phyloP scores from a whole-genome alignment of 2,888 invertebrate species.

The Idaea biselata region DNA sequence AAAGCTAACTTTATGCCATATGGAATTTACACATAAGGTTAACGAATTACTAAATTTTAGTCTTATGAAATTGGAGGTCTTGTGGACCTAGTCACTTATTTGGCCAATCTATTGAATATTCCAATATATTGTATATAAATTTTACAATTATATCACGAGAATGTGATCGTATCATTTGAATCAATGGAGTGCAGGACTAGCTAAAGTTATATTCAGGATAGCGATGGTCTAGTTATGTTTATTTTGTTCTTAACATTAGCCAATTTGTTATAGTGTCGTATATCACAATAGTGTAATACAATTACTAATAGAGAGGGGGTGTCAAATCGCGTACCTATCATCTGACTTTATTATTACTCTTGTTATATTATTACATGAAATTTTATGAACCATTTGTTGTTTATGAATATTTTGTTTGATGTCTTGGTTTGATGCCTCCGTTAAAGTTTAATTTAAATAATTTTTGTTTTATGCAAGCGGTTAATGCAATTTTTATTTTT shows the following conservation, averaged over 20 bases:
- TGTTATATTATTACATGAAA: conserved; percentile 76
- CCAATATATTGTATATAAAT: conserved; percentile 79
- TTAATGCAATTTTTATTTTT: conserved; percentile 79
- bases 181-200: conserved; percentile 79
- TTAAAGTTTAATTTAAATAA: conserved; percentile 78
- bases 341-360: conserved; percentile 51
- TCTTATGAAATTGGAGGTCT: conserved; percentile 74
- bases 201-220: conserved; percentile 76
- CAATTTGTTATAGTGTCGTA: conserved; percentile 79
- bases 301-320: conserved; percentile 78
- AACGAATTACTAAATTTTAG: conserved; percentile 81
- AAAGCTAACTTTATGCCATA: conserved; percentile 81
- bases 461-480: conserved; percentile 80
- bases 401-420: conserved; percentile 74
- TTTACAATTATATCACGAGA: conserved; percentile 68
- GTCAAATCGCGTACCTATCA: conserved; percentile 77
- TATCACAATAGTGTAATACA: conserved; percentile 79
- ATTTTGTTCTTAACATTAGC: conserved; percentile 79
- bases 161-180: conserved; percentile 67
- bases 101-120: conserved; percentile 80
- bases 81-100: conserved; percentile 78
- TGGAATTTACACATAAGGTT: conserved; percentile 80
- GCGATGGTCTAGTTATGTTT: conserved; percentile 80
- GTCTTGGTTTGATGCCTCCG: conserved; percentile 81
- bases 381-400: conserved; percentile 78